phyloP scores from a whole-genome alignment of 2,113 vertebrate species.

The Siphamia tubifer region DNA sequence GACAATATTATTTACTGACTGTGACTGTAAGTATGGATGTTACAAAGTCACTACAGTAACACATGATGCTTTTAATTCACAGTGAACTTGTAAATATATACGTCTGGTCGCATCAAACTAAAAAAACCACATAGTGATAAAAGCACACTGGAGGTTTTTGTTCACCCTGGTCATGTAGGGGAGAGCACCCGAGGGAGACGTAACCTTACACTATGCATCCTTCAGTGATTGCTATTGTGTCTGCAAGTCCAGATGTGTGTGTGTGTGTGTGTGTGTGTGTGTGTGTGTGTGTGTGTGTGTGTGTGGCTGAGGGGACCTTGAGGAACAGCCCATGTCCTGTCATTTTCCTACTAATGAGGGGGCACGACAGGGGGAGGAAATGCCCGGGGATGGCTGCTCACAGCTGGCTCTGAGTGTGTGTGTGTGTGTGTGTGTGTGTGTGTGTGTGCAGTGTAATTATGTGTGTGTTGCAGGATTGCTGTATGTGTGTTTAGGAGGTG shows the following conservation, averaged over 20 bases:
- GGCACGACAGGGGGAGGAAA: conserved; percentile 43
- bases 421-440: no score
- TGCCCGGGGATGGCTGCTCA: conserved; percentile 39
- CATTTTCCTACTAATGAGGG: conserved; percentile 66
- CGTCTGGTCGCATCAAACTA: neutral
- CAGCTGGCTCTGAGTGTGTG: conserved; percentile 40
- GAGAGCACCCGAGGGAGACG: conserved; percentile 32
- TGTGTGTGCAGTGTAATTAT: neutral
- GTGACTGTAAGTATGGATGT: neutral
- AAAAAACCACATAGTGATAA: neutral
- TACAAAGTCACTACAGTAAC: neutral
- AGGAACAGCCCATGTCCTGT: conserved; percentile 56
- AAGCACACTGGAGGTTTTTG: conserved; percentile 20
- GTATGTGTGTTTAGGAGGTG: neutral
- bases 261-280: conserved; percentile 6
- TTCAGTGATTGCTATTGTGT: conserved; percentile 22
- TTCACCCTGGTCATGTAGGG: conserved; percentile 37
- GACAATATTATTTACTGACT: no score
- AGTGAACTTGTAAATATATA: neutral
- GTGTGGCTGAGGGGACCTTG: conserved; percentile 19
- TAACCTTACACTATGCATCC: conserved; percentile 34
- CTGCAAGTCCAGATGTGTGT: conserved; percentile 40
- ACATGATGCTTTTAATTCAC: neutral
- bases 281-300: conserved; percentile 11
- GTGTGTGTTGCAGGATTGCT: conserved; percentile 5